Evolutionary conservation across 2,113 vertebrate species (phyloP), one percentile per base, ranked within the genome.

Genomic region (Scatophagus argus): DNA sequence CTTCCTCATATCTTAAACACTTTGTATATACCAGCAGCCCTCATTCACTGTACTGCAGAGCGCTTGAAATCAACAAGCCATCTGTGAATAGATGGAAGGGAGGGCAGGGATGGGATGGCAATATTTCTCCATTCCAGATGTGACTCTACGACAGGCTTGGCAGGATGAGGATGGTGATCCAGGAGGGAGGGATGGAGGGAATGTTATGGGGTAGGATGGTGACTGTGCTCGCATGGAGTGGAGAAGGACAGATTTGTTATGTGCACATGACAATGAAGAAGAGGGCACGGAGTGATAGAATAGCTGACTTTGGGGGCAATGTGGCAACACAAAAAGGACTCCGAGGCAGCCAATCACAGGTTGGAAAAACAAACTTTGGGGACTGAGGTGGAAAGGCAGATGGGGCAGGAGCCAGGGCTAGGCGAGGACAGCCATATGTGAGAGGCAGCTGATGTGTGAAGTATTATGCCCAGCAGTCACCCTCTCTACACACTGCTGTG

Each of bases 101-200:
- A 83, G 81, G 73, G 81, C 65, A 32, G 36, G 76, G 59, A 69
- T 10, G 62, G 93, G 94, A 93, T 83, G 82, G 94, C 91, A 94
- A 93, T 95, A 91, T 92, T 93, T 95, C 95, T 93, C 93, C 85
- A 93, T 94, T 95, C 96, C 96, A 97, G 95, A 97, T 97, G 96
- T 96, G 95, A 95, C 96, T 94, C 91, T 95, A 88, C 56, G 94
- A 95, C 94, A 94, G 81, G 80, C 83, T 69, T 88, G 86, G 90
- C 86, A 82, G 70, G 87, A 83, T 52, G 34, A 86, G 87, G 80
- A 60, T 81, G 80, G 59, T 56, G 80, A 84, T 88, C 75, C 54
- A 61, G 61, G 54, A 64, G 77, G 58, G 75, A 60, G 72, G 67
- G 80, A 55, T 27, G 64, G 54, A n/a, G 68, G 71, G 67, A 80